Percentiles rank a stretch among this genome's conserved stretches.
Conservation (phyloP, 2,888 invertebrate genomes). For the Fabriciana adippe region DNA sequence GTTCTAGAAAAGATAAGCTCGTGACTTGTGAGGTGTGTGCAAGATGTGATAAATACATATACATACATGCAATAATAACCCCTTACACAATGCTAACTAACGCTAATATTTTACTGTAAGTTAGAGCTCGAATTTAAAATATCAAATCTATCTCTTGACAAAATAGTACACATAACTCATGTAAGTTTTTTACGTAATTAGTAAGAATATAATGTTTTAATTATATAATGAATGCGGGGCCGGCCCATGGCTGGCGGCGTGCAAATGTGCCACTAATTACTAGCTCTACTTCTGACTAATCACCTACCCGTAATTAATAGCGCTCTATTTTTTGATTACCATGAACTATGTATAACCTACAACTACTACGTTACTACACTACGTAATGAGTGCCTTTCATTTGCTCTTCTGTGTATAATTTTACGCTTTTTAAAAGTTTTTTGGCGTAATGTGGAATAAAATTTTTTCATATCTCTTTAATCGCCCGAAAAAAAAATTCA, state of each 20-base stretch:
- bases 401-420: conserved; percentile 34
- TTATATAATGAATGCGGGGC: conserved; percentile 54
- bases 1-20: background rate
- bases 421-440: conserved; percentile 14
- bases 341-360: conserved; percentile 33
- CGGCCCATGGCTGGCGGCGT: conserved; percentile 54
- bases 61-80: conserved; percentile 8
- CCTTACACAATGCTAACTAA: conserved; percentile 5
- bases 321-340: conserved; percentile 57
- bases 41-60: conserved; percentile 14
- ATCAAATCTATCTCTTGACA: background rate
- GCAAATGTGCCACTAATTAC: conserved; percentile 72
- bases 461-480: background rate
- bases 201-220: conserved; percentile 53
- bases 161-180: conserved; percentile 1
- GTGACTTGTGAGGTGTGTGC: conserved; percentile 10
- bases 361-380: conserved; percentile 37
- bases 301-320: conserved; percentile 63
- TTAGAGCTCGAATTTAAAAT: conserved; percentile 1
- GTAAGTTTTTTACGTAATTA: conserved; percentile 25
- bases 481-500: conserved; percentile 4
- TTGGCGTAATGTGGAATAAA: background rate
- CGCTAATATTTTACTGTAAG: conserved; percentile 6
- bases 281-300: conserved; percentile 66
- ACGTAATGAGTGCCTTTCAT: conserved; percentile 41